phyloP scores from a whole-genome alignment of 1,140 invertebrate species.

The Archivesica marissinica region DNA sequence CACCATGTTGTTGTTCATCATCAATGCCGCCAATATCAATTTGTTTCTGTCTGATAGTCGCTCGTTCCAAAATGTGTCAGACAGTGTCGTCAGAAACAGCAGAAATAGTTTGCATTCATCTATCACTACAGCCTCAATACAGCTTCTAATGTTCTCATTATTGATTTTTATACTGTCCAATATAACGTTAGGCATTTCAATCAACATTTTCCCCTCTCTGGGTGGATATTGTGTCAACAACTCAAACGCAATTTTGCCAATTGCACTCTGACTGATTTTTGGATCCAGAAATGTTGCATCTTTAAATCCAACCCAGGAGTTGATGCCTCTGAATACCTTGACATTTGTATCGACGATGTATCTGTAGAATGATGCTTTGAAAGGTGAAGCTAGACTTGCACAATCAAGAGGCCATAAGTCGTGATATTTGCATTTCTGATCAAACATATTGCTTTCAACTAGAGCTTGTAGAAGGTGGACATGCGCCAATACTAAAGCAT shows the following conservation, averaged over 20 bases:
- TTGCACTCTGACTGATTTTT: not conserved
- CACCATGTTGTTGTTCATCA: not conserved
- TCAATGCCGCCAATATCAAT: not conserved
- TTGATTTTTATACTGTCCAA: not conserved
- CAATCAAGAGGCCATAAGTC: not conserved
- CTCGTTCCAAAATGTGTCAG: not conserved
- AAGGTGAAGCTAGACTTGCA: not conserved
- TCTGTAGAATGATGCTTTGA: not conserved
- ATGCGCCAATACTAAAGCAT: constrained; percentile 32
- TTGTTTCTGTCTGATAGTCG: not conserved
- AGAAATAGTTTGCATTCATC: not conserved
- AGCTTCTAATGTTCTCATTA: not conserved
- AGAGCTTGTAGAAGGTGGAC: constrained; percentile 4
- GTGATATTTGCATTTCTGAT: not conserved
- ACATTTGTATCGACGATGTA: not conserved
- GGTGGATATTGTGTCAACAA: not conserved
- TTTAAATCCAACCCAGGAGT: not conserved
- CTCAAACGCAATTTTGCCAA: constrained; percentile 12
- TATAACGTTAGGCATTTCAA: constrained; percentile 9
- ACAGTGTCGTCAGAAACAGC: not conserved
- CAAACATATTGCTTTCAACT: not conserved
- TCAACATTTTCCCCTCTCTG: not conserved
- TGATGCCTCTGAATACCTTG: not conserved
- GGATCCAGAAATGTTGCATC: constrained; percentile 9
- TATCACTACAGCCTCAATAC: not conserved